phyloP scores from a whole-genome alignment of 2,797 vertebrate species.

The Ispidina picta region DNA sequence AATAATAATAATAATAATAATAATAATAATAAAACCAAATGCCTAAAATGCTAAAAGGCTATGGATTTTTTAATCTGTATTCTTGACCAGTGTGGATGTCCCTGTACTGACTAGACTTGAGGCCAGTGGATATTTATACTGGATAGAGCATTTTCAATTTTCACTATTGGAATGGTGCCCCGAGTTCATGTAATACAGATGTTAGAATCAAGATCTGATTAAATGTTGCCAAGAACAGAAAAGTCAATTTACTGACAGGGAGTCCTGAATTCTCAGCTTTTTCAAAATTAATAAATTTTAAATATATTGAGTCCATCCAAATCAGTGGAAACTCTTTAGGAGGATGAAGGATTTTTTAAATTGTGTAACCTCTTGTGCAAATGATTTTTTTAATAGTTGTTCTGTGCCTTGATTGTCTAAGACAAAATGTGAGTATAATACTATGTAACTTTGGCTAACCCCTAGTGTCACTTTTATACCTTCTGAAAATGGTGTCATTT shows the following conservation, averaged over 20 bases:
- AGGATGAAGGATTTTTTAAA: background rate
- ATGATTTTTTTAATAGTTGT: background rate
- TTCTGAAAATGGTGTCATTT: background rate
- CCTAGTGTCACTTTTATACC: accelerated
- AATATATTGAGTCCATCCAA: background rate
- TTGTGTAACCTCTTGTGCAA: background rate
- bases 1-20: too few species aligned
- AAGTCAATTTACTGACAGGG: background rate
- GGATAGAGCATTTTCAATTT: background rate
- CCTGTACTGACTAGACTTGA: background rate
- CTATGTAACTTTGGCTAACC: accelerated
- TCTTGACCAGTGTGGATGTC: background rate
- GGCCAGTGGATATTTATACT: background rate
- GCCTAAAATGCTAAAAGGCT: background rate
- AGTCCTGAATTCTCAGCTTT: background rate
- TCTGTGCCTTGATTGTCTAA: background rate
- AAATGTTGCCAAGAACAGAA: background rate
- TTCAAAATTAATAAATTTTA: background rate
- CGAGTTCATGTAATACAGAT: background rate
- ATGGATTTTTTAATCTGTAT: background rate
- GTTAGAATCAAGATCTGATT: background rate
- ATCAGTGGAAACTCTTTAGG: background rate
- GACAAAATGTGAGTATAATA: background rate
- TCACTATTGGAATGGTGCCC: background rate
- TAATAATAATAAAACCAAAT: too few species aligned